A percentile compares a stretch with the other conserved stretches of the same genome.
Evolutionary conservation across 2,888 invertebrate genomes (phyloP).

Genomic region (Drosophila seclusa): DNA sequence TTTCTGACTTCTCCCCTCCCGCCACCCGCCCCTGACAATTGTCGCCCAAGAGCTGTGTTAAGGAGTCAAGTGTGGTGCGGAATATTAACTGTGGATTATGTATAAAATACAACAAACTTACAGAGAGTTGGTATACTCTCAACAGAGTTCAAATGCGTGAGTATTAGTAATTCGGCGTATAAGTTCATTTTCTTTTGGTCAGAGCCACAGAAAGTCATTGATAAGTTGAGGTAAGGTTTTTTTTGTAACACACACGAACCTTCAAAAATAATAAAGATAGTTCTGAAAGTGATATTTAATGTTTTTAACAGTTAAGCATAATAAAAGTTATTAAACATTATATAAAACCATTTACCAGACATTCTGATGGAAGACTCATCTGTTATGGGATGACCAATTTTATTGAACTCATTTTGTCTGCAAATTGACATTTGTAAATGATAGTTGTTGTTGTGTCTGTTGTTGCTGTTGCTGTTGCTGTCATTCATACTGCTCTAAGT

Average conservation of each 20-base stretch:
- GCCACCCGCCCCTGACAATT: background rate
- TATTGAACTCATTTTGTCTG: conserved; percentile 39
- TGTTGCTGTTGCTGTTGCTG: conserved; percentile 21
- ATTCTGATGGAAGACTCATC: background rate
- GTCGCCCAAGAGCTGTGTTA: conserved; percentile 4
- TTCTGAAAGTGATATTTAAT: background rate
- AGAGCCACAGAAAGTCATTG: background rate
- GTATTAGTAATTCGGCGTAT: background rate
- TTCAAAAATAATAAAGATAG: background rate
- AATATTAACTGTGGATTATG: conserved; percentile 12
- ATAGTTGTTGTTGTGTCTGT: conserved; percentile 24
- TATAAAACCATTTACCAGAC: background rate
- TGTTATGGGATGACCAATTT: conserved; percentile 20
- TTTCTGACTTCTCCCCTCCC: conserved; percentile 30
- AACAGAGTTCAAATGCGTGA: background rate
- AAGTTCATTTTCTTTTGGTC: background rate
- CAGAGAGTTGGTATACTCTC: background rate
- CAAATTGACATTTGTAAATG: conserved; percentile 23
- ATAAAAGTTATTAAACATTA: background rate
- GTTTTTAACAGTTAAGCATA: background rate
- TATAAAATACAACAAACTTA: conserved; percentile 1
- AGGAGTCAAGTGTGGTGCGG: conserved; percentile 4
- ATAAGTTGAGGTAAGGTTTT: background rate
- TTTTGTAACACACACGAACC: background rate
- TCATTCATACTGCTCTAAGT: conserved; percentile 61